A percentile compares a stretch with the other conserved stretches of the same genome.
These are phyloP conservation scores for Pituophis catenifer DNA, from an alignment of 2,113 vertebrate genomes.

Conservation along the genomic window DNA sequence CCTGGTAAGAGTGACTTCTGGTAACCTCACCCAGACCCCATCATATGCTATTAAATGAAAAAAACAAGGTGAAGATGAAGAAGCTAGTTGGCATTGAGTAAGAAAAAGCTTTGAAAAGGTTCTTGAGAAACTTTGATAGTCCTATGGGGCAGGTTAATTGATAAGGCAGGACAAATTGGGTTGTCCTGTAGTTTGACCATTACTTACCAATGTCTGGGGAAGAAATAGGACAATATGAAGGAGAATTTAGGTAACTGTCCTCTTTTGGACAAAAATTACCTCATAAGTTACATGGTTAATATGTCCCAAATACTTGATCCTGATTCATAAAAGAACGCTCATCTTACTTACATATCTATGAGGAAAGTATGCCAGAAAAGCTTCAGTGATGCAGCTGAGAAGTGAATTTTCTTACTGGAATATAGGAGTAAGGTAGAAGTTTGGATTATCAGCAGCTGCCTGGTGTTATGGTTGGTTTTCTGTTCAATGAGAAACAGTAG, in stretches of 20 bases:
- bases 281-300: not conserved
- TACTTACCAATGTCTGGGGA: not conserved
- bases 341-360: not conserved
- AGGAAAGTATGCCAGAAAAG: not conserved
- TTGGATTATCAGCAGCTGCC: slow-evolving; percentile 31
- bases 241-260: not conserved
- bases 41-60: not conserved
- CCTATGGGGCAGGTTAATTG: not conserved
- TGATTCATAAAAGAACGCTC: not conserved
- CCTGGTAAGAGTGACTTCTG: not conserved
- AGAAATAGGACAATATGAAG: not conserved
- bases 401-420: not conserved
- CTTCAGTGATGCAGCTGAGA: not conserved
- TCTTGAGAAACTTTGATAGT: not conserved
- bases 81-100: not conserved
- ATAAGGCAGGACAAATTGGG: not conserved
- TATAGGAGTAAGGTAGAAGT: not conserved
- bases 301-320: not conserved
- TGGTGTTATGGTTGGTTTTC: slow-evolving; percentile 33
- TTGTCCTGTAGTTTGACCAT: not conserved
- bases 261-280: not conserved
- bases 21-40: not conserved
- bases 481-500: slow-evolving; percentile 31
- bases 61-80: not conserved
- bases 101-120: not conserved